Base-by-base conservation (phyloP, 1,140 invertebrate species). In the Pygmarrhopalites habei region DNA sequence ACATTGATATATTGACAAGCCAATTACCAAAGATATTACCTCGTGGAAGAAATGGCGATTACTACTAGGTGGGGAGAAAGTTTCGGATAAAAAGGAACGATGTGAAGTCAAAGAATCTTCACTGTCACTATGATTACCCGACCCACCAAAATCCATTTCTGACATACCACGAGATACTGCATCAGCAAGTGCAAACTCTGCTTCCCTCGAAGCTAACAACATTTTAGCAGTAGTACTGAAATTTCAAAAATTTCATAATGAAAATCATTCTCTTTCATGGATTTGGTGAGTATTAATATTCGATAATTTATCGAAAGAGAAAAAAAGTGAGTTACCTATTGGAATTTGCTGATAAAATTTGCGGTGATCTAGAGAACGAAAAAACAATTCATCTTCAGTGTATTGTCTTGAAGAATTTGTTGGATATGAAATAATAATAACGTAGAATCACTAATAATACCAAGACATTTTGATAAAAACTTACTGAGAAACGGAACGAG, bases 61-160 rank as follows among this genome's bases (percentile, higher is more conserved):
- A 52, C 47, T 64, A 12, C 66, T 60, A 4, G 69, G 69, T 21
- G 69, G 67, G 51, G 67, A 71, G 29, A 62, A 63, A 35, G 10
- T 56, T 58, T 71, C 69, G n/a, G 69, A 71, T 25, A 68, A 15
- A 49, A 53, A 66, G 4, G 69, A 71, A 17, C 66, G 57, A 65
- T 63, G 64, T 28, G 65, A 67, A 14, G 64, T 64, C 19, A 68
- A 30, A 14, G 69, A 71, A 49, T 71, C 69, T 68, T 71, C 69
- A 44, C 69, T 71, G 49, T 71, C 69, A 62, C 69, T 71, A 30
- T 68, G 69, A 58, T 68, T 68, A 44, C 69, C 69, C 30, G 21
- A 62, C 32, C 65, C 65, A 49, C 15, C 52, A 58, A 47, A 66
- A 41, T 71, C 66, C 23, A 63, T 30, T 32, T 67, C 69, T n/a